These are phyloP conservation scores for Dipodomys merriami DNA, from an alignment of 2,113 vertebrate genomes.

Conservation along the genomic window DNA sequence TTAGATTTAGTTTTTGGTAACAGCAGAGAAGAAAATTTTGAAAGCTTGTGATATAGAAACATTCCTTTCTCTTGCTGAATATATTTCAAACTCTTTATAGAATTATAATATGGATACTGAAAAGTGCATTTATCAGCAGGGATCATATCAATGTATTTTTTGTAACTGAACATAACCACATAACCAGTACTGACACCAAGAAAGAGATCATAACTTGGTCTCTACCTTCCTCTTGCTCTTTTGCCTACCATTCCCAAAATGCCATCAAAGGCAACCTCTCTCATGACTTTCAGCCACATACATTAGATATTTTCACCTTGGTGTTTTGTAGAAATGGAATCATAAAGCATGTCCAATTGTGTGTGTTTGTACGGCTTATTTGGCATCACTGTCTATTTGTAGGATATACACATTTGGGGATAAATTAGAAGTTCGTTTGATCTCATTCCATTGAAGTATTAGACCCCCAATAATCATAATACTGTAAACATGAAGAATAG, in stretches of 20 bases:
- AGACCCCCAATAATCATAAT: neutral
- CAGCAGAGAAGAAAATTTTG: slow-evolving; percentile 47
- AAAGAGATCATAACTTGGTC: neutral
- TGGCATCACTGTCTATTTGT: neutral
- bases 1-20: slow-evolving; percentile 49
- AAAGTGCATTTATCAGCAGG: neutral
- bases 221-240: rapidly evolving
- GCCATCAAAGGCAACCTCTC: neutral
- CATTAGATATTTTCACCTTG: neutral
- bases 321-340: neutral
- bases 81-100: neutral
- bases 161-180: neutral
- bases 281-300: neutral
- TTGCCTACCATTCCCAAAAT: neutral
- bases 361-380: neutral
- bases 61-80: slow-evolving; percentile 24
- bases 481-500: slow-evolving; percentile 45
- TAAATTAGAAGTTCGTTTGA: neutral
- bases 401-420: neutral
- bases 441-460: slow-evolving; percentile 1
- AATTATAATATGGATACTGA: neutral
- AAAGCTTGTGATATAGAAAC: neutral
- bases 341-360: neutral
- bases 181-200: neutral
- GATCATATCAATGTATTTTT: neutral